Percentiles rank a stretch among this genome's conserved stretches.
Conservation (phyloP, 2,888 invertebrate genomes). For the Geophilus truncorum region DNA sequence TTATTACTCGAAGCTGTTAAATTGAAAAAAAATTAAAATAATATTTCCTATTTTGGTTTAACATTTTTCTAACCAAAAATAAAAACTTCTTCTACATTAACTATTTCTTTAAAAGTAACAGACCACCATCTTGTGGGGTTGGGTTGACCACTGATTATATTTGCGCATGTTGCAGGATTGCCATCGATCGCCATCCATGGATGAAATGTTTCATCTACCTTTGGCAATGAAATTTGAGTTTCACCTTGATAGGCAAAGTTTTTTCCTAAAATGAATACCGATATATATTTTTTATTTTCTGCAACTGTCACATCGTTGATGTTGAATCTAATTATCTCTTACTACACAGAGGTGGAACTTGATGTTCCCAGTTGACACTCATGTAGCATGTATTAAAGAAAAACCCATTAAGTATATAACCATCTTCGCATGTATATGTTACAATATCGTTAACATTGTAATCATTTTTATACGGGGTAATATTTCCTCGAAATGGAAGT, state of each 20-base stretch:
- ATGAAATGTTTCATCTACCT: neutral
- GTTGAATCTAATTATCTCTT: neutral
- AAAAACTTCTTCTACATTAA: neutral
- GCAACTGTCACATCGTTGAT: neutral
- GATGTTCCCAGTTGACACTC: neutral
- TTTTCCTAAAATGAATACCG: neutral
- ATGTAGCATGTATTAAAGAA: neutral
- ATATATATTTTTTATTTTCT: too few relatives aligned
- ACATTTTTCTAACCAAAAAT: neutral
- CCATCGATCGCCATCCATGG: neutral
- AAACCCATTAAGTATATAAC: neutral
- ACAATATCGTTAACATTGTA: neutral
- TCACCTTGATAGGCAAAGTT: neutral
- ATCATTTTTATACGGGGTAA: neutral
- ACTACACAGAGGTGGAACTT: neutral
- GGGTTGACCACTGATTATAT: neutral
- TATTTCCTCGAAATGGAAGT: neutral
- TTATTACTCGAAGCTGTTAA: neutral
- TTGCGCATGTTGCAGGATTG: neutral
- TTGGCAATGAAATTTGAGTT: neutral
- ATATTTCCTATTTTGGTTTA: neutral
- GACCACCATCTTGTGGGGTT: neutral
- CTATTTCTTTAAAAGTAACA: neutral
- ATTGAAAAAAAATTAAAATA: too few relatives aligned
- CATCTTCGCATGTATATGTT: neutral